Evolutionary conservation across 2,888 invertebrate species (phyloP), one percentile per base, ranked within the genome.

Genomic region (Drosophila setosimentum): DNA sequence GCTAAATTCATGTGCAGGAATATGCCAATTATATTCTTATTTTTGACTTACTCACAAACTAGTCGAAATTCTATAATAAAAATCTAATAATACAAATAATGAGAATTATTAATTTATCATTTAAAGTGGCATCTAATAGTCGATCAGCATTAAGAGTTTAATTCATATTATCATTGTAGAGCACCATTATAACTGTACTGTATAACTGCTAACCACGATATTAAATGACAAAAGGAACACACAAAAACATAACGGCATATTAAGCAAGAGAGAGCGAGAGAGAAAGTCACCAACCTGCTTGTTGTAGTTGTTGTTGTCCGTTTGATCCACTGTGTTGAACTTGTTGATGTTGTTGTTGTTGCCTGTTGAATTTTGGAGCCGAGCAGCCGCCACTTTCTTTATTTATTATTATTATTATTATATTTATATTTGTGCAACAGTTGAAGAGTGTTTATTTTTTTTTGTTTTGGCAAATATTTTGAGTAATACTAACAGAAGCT

Each of bases 281-380:
- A 29, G 7, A 67, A 67, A 42, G 30, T 62, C 45, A 78, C 80
- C 54, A 40, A 80, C 80, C 81, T 81, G 78, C 35, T 65, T 73
- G 21, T 42, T 54, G 30, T 42, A 48, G 29, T 21, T 62, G 32
- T 60, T 74, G 29, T 40, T 49, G 48, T 65, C 29, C 29, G 6
- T 40, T 21, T 42, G 40, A 54, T 73, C 72, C 73, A 67, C 73
- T 59, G 45, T 64, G 59, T 30, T 45, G 53, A 33, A 29, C 27
- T 59, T 48, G 45, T 33, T 40, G 21, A 54, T 42, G 40, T 21
- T 11, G 18, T 59, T 50, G 45, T n/a, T 32, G 29, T 33, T 33
- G 51, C 27, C 27, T 54, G 55, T 37, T 29, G 21, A 53, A 45
- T 37, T 48, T 16, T 8, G 24, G 33, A 11, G 27, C 13, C 24